Conservation (phyloP, 2,888 invertebrate genomes). For the Ethmia dodecea region DNA sequence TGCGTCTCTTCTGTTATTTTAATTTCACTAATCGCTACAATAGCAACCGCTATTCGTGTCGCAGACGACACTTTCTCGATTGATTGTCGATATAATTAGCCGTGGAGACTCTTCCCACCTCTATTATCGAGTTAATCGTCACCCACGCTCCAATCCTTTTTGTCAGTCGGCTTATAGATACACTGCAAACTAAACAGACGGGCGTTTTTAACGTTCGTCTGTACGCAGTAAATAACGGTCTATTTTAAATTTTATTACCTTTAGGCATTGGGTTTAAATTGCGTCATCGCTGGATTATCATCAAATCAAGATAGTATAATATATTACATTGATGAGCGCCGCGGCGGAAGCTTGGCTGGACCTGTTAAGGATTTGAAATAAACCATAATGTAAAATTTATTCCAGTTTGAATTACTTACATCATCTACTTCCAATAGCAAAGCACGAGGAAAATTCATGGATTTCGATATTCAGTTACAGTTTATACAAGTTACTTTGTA, state of each 20-base stretch:
- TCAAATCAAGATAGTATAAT: constrained; percentile 17
- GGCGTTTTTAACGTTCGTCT: constrained; percentile 30
- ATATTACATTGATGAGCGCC: too few species aligned
- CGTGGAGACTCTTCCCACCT: constrained; percentile 18
- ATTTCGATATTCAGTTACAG: too few species aligned
- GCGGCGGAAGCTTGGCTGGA: too few species aligned
- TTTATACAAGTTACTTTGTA: too few species aligned
- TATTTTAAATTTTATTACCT: constrained; percentile 27
- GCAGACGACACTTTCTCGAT: constrained; percentile 45
- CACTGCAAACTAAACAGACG: neutral
- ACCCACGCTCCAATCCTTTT: constrained; percentile 19
- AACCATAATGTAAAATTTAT: too few species aligned
- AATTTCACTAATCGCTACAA: too few species aligned
- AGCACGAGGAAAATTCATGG: too few species aligned
- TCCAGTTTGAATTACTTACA: too few species aligned
- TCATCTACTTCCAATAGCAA: too few species aligned
- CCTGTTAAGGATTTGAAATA: too few species aligned
- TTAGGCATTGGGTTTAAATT: constrained; percentile 23
- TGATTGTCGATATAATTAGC: constrained; percentile 53
- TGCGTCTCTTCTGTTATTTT: too few species aligned
- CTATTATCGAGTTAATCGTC: constrained; percentile 11
- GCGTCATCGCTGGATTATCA: constrained; percentile 22
- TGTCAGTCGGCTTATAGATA: neutral
- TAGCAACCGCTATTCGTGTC: constrained; percentile 37
- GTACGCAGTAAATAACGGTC: constrained; percentile 23